Percentiles rank a stretch among this genome's conserved stretches.
Conservation (phyloP, 2,888 invertebrate species). For the Drosophila austrosaltans region DNA sequence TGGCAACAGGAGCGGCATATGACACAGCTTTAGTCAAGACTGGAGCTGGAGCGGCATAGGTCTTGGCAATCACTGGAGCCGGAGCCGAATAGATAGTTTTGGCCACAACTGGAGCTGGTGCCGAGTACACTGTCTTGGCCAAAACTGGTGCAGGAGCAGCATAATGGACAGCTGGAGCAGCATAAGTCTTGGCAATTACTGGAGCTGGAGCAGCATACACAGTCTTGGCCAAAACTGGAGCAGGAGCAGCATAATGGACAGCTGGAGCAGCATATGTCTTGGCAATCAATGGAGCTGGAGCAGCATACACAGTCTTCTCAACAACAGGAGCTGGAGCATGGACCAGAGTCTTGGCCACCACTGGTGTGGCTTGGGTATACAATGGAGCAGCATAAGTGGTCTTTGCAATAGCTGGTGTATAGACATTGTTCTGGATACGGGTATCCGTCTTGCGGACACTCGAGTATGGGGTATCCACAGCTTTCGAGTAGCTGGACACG, state of each 20-base stretch:
- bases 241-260: conserved; percentile 60
- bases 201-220: conserved; percentile 60
- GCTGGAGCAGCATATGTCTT: conserved; percentile 57
- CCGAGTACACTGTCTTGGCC: conserved; percentile 68
- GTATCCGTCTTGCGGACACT: conserved; percentile 86
- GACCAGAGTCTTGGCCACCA: conserved; percentile 54
- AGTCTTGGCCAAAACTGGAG: conserved; percentile 78
- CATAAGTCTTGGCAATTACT: conserved; percentile 19
- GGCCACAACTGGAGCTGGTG: conserved; percentile 56
- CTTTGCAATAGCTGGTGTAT: conserved; percentile 82
- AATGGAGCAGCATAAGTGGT: conserved; percentile 74
- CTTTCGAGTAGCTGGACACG: conserved; percentile 86
- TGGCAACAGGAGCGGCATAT: conserved; percentile 67
- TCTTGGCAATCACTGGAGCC: conserved; percentile 67
- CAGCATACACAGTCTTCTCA: conserved; percentile 50
- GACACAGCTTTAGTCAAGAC: conserved; percentile 64
- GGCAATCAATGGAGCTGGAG: conserved; percentile 58
- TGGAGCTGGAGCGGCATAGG: conserved; percentile 57
- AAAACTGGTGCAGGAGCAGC: conserved; percentile 55
- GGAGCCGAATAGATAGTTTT: conserved; percentile 52
- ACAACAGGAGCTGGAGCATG: conserved; percentile 45
- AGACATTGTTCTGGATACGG: conserved; percentile 86
- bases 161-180: conserved; percentile 24
- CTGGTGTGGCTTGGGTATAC: conserved; percentile 67
- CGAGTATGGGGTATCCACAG: conserved; percentile 86